Evolutionary conservation across 2,113 vertebrate species (phyloP), one percentile per base, ranked within the genome.

Genomic region (Romanogobio albipinnatus): DNA sequence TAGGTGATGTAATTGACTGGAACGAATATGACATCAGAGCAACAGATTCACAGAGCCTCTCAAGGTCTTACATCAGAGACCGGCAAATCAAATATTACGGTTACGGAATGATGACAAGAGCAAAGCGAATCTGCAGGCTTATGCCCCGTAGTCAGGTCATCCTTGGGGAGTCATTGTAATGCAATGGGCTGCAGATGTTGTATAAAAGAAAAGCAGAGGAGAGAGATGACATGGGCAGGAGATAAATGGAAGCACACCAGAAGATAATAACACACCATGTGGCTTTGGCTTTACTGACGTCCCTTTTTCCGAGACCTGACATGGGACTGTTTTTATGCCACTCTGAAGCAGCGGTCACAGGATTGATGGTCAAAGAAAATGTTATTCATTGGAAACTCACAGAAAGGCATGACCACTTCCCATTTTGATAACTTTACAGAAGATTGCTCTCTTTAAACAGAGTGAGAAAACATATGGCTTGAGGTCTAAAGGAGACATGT

Each of bases 241-340:
- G 76, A 82, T 80, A 81, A 81, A 86, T 82, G 71, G 39, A 29
- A 43, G 39, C 53, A 29, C 77, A 62, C n/a, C 45, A 62, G 56
- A 78, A 62, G 81, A 90, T 88, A 83, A 87, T 78, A 64, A 17
- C 49, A 80, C 17, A 43, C 87, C 56, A 74, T 49, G 83, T 85
- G 79, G 77, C 43, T 83, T 76, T 76, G 64, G 56, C 75, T 83
- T 84, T 84, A 79, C 70, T 87, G 81, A 88, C 83, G 39, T 84
- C 61, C 61, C 77, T 84, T 81, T 66, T 81, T 85, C 80, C 58
- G 26, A 82, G 56, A 84, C 66, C 84, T 79, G 86, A 87, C 83
- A 82, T 56, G 74, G 59, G 73, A 62, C 76, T 75, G 64, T 83
- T 79, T 88, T 70, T 89, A 92, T 89, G 77, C 87, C 76, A 70